Base-by-base conservation (phyloP, 2,797 vertebrate species). In the Sphenodon punctatus region DNA sequence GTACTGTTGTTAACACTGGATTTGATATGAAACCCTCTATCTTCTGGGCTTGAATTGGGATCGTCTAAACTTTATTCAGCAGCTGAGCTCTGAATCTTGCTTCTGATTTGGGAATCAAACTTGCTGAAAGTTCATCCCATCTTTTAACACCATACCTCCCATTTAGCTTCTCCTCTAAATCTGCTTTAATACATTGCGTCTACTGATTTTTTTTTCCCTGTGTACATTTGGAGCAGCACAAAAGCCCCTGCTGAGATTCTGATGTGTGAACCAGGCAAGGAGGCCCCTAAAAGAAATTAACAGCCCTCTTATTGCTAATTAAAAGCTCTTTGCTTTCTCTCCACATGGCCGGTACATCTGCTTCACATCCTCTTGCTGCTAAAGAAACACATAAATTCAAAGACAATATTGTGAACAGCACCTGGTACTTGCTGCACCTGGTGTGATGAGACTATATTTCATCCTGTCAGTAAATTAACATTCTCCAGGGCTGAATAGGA, bases 291-390 rank as follows among this genome's bases (percentile, higher is more conserved):
- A 93, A 91, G 83, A 98, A 98, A 98, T 98, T 97, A 98, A 97
- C 96, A 96, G 90, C 95, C 90, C 94, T 96, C 95, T 96, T 95
- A 97, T 94, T 96, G 96, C 96, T 98, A 98, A 99, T 99, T 99
- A 98, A 98, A 98, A 98, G 96, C 97, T 97, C 97, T 98, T 97
- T 97, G 95, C 96, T 97, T 97, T 97, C 96, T 94, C 87, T 94
- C 95, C 96, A 96, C 96, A 97, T 96, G 97, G 96, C 94, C 96
- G 94, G 90, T 94, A 93, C 97, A 98, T 96, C 97, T 98, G 97
- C 93, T 97, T 95, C 93, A 90, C 85, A 93, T 88, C 75, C 80
- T 91, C 78, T 95, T 86, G 88, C 84, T 91, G 94, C 86, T 95
- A 96, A 94, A 27, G 93, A 95, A 96, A 94, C 95, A 96, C 96